These are phyloP conservation scores for Vulpes lagopus DNA, from an alignment of 2,113 vertebrate species.

Conservation along the genomic window DNA sequence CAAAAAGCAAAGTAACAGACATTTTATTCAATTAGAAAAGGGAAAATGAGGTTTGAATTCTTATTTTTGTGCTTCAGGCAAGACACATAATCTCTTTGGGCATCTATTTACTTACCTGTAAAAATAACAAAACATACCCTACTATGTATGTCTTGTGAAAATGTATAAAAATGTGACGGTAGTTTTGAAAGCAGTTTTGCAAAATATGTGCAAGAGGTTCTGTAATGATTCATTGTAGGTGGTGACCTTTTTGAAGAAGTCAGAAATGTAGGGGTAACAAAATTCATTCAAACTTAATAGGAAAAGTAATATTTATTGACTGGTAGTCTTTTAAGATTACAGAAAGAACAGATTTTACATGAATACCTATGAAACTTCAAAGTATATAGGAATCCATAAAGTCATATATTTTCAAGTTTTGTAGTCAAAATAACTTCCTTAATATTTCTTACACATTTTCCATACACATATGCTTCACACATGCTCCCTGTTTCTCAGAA, in stretches of 20 bases:
- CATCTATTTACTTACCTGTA: conserved; percentile 36
- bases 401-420: not conserved
- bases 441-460: not conserved
- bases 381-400: not conserved
- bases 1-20: not conserved
- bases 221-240: not conserved
- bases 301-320: not conserved
- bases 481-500: not conserved
- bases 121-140: conserved; percentile 33
- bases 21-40: conserved; percentile 37
- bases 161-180: conserved; percentile 19
- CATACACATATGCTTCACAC: not conserved
- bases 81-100: not conserved
- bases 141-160: not conserved
- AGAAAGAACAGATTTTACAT: not conserved
- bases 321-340: not conserved
- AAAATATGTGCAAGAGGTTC: not conserved
- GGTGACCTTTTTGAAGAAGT: not conserved
- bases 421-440: not conserved
- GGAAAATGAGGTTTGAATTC: conserved; percentile 42
- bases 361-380: not conserved
- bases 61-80: not conserved
- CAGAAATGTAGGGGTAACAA: not conserved
- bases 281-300: conserved; percentile 26
- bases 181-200: conserved; percentile 35